phyloP scores from a whole-genome alignment of 2,888 invertebrate genomes.

The Eristalis intricaria region DNA sequence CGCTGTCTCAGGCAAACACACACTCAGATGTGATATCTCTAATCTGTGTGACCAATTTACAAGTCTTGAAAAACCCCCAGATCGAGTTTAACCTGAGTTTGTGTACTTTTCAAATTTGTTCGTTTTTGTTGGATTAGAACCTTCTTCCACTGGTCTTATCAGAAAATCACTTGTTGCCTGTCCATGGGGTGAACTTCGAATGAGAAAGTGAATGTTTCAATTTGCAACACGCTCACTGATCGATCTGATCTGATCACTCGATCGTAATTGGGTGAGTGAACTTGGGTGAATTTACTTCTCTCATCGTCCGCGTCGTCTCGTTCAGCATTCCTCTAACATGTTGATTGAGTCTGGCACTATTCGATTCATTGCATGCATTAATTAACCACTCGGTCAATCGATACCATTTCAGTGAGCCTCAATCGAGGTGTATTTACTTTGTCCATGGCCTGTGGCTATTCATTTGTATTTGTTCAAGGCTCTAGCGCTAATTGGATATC shows the following conservation, averaged over 20 bases:
- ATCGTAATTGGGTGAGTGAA: constrained; percentile 18
- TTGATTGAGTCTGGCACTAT: background rate
- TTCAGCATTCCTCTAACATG: background rate
- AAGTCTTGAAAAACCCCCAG: background rate
- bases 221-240: constrained; percentile 1
- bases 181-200: background rate
- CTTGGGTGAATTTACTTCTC: constrained; percentile 1
- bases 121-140: background rate
- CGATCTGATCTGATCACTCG: background rate
- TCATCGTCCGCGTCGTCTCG: background rate
- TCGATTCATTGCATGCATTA: background rate
- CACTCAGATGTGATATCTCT: background rate
- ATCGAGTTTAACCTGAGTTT: background rate
- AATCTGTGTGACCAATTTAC: background rate
- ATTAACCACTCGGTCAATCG: background rate
- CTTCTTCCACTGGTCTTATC: background rate
- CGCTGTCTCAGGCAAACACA: background rate
- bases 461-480: constrained; percentile 53
- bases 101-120: background rate
- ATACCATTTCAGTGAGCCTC: background rate
- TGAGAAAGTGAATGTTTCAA: background rate
- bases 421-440: background rate
- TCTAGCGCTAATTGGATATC: constrained; percentile 39
- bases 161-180: background rate
- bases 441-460: constrained; percentile 13